Percentiles rank a stretch among this genome's conserved stretches.
Evolutionary conservation across 2,113 vertebrate species (phyloP).

Genomic region (Pelecanoides urinatrix): DNA sequence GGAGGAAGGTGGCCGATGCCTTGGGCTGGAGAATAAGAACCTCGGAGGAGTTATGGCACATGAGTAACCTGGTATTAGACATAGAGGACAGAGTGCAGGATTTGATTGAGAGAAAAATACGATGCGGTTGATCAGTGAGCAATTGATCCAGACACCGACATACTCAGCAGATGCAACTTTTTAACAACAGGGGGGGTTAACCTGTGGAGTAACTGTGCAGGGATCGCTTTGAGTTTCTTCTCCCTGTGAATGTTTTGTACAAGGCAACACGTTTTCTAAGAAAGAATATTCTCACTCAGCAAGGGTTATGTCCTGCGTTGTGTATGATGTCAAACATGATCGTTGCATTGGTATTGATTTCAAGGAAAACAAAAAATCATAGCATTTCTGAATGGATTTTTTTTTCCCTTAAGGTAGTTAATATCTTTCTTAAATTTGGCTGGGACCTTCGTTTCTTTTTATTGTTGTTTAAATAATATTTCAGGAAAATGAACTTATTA

Average conservation of each 20-base stretch:
- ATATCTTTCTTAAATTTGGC: neutral
- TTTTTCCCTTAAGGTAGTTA: neutral
- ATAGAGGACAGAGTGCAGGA: neutral
- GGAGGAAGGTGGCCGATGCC: too few relatives aligned
- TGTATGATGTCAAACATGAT: neutral
- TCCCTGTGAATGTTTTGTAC: neutral
- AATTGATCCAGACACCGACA: neutral
- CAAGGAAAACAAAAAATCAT: neutral
- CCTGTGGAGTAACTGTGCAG: neutral
- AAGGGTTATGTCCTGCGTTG: neutral
- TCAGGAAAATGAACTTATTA: neutral
- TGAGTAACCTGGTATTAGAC: neutral
- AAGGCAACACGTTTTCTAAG: neutral
- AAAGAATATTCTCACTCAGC: neutral
- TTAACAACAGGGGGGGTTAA: neutral
- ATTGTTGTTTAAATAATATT: neutral
- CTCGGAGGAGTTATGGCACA: rapidly evolving
- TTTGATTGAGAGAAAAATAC: neutral
- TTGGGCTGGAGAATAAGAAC: neutral
- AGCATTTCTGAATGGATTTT: neutral
- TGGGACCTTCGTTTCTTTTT: neutral
- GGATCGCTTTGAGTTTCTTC: neutral
- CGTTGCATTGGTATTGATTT: neutral
- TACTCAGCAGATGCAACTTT: neutral
- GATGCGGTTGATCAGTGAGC: neutral